phyloP scores from a whole-genome alignment of 2,113 vertebrate genomes.

The Anguilla rostrata region DNA sequence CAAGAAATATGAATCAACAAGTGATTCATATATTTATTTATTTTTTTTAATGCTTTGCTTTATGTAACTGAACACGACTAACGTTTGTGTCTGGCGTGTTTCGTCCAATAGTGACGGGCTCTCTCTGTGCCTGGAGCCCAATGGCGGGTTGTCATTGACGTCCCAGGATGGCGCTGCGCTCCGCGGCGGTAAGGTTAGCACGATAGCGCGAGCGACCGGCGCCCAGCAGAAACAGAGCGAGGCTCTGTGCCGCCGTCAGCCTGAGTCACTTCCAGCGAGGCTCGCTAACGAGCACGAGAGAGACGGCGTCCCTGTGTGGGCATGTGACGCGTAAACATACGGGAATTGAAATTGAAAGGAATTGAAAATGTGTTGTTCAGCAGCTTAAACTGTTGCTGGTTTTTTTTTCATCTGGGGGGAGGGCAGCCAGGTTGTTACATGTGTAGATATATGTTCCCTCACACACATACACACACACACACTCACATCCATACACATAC shows the following conservation, averaged over 20 bases:
- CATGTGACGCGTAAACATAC: too few species aligned
- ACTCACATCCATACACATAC: too few species aligned
- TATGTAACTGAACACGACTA: conserved; percentile 44
- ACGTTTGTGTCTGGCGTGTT: conserved; percentile 27
- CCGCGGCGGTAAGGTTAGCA: neutral
- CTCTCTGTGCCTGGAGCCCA: conserved; percentile 47
- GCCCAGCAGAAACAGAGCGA: neutral
- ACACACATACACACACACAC: too few species aligned
- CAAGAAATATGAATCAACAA: conserved; percentile 19
- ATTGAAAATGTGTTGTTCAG: too few species aligned
- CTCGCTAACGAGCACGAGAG: too few species aligned
- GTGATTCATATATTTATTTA: conserved; percentile 9
- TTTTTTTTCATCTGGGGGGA: too few species aligned
- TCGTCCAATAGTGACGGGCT: conserved; percentile 45
- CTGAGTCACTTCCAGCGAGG: too few species aligned
- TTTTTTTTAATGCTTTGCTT: conserved; percentile 29
- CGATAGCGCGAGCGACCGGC: too few species aligned
- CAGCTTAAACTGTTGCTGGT: too few species aligned
- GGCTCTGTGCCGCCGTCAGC: too few species aligned
- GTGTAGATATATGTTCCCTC: neutral
- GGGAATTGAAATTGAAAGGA: too few species aligned
- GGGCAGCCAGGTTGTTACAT: neutral
- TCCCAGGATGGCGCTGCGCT: conserved; percentile 31
- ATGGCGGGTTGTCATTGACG: conserved; percentile 43
- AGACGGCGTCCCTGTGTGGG: too few species aligned